These are phyloP conservation scores for Liopterus haemorrhoidalis DNA, from an alignment of 2,888 invertebrate species.

Conservation along the genomic window DNA sequence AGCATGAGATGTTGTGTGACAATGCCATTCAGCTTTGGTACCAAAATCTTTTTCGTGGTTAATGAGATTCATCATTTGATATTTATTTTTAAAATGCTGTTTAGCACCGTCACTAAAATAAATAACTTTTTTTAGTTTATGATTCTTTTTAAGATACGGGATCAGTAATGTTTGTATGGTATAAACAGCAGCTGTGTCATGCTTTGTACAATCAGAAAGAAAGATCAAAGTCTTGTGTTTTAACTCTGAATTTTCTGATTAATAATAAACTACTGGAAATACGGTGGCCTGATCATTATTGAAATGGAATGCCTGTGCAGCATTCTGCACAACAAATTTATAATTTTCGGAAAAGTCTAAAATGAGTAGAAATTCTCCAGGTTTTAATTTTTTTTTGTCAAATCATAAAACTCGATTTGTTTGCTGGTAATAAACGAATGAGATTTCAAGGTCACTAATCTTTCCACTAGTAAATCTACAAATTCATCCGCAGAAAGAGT, in stretches of 20 bases:
- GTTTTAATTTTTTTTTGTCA: conserved; percentile 24
- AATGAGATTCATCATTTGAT: not conserved
- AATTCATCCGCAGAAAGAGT: not conserved
- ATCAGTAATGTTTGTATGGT: not conserved
- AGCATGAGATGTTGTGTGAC: conserved; percentile 15
- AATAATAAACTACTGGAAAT: conserved; percentile 28
- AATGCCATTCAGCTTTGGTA: not conserved
- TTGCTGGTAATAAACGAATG: conserved; percentile 25
- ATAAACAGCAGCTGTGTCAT: conserved; percentile 28
- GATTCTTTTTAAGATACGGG: too few relatives aligned
- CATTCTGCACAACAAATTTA: conserved; percentile 29
- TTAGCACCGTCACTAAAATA: not conserved
- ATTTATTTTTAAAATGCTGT: conserved; percentile 2
- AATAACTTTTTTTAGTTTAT: too few relatives aligned
- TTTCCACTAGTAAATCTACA: not conserved
- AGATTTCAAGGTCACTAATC: not conserved
- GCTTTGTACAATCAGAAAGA: conserved; percentile 28
- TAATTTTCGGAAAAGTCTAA: conserved; percentile 34
- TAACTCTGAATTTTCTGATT: conserved; percentile 16
- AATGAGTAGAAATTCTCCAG: conserved; percentile 22
- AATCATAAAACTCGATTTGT: conserved; percentile 24
- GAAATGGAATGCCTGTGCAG: conserved; percentile 26
- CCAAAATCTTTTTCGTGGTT: not conserved
- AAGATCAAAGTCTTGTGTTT: conserved; percentile 26
- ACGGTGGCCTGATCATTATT: conserved; percentile 30